phyloP scores from a whole-genome alignment of 2,888 invertebrate species.

The Thalpophila matura region DNA sequence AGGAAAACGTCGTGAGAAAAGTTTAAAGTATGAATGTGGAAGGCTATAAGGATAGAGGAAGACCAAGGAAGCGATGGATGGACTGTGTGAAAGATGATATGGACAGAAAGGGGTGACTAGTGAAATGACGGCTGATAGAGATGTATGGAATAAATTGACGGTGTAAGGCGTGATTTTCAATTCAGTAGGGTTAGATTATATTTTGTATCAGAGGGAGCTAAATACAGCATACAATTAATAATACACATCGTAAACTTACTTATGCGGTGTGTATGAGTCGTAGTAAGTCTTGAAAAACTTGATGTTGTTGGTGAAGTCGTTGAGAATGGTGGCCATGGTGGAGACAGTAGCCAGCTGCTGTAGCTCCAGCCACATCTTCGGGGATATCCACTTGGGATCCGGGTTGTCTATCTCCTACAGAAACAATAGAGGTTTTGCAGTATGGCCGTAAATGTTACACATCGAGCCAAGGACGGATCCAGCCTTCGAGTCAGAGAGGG shows the following conservation, averaged over 20 bases:
- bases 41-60: too few species aligned
- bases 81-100: too few species aligned
- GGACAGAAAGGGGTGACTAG: too few species aligned
- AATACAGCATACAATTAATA: neutral
- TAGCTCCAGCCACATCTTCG: slow-evolving; percentile 95
- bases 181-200: neutral
- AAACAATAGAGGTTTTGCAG: neutral
- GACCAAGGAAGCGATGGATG: too few species aligned
- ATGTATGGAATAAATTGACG: too few species aligned
- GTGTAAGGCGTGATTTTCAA: too few species aligned
- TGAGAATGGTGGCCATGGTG: slow-evolving; percentile 91
- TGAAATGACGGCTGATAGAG: too few species aligned
- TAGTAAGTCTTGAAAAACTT: slow-evolving; percentile 92
- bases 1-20: too few species aligned
- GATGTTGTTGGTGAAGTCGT: slow-evolving; percentile 89
- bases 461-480: too few species aligned
- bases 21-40: too few species aligned
- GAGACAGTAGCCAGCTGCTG: slow-evolving; percentile 93
- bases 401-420: slow-evolving; percentile 92
- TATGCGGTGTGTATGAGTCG: slow-evolving; percentile 93
- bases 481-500: too few species aligned
- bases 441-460: too few species aligned
- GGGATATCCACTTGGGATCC: slow-evolving; percentile 94
- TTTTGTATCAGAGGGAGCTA: neutral
- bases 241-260: slow-evolving; percentile 72